Evolutionary conservation across 2,888 invertebrate genomes (phyloP).

Genomic region (Xanthostigma xanthostigma): DNA sequence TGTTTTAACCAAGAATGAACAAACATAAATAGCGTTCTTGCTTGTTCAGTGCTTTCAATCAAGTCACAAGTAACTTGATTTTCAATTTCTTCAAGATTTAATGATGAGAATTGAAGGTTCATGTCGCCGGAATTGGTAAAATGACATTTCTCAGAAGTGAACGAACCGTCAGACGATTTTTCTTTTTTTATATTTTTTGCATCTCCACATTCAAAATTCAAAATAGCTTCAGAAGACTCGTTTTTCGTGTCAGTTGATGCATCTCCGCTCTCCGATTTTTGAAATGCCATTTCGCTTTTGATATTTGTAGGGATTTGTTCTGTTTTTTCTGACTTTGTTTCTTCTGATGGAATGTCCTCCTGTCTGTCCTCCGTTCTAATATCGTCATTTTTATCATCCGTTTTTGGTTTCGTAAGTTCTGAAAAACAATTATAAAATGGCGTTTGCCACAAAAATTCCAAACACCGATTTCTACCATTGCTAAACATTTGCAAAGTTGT

Average conservation of each 20-base stretch:
- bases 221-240: neutral
- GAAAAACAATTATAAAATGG: constrained; percentile 5
- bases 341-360: neutral
- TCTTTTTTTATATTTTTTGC: neutral
- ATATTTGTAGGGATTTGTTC: constrained; percentile 3
- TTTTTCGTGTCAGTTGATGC: constrained; percentile 4
- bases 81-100: constrained; percentile 14
- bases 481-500: constrained; percentile 21
- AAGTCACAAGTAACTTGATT: constrained; percentile 12
- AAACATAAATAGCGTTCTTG: constrained; percentile 36
- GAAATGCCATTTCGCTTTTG: neutral
- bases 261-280: neutral
- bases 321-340: no score
- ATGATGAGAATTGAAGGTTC: constrained; percentile 10
- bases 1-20: constrained; percentile 44
- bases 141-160: no score
- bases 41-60: constrained; percentile 31
- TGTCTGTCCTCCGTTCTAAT: neutral
- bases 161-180: neutral
- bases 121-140: neutral
- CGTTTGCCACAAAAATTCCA: constrained; percentile 10
- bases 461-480: constrained; percentile 13
- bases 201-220: neutral
- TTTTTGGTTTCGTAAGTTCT: neutral
- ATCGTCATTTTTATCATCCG: neutral